phyloP scores from a whole-genome alignment of 2,888 invertebrate genomes.

The Idaea biselata region DNA sequence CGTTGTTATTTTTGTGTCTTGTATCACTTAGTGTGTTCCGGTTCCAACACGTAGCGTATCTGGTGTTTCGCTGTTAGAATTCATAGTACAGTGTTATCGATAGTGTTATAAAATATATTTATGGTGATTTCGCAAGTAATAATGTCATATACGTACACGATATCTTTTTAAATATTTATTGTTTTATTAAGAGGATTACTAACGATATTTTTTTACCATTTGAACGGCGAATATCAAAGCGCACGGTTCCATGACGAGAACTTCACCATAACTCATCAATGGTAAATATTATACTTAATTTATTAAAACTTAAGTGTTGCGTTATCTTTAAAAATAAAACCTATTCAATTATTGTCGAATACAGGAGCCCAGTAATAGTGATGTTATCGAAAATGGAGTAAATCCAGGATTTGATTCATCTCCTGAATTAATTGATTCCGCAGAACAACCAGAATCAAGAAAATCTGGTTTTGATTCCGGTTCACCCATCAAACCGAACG shows the following conservation, averaged over 20 bases:
- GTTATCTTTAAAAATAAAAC: too few species aligned
- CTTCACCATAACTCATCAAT: not conserved
- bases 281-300: not conserved
- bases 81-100: not conserved
- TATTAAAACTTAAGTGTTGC: not conserved
- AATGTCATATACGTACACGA: not conserved
- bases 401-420: slow-evolving; percentile 2
- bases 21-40: not conserved
- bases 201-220: slow-evolving; percentile 43
- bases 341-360: not conserved
- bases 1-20: not conserved
- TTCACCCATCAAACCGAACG: not conserved
- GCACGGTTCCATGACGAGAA: not conserved
- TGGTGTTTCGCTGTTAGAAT: not conserved
- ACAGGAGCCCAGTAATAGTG: not conserved
- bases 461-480: not conserved
- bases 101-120: not conserved
- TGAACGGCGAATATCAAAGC: not conserved
- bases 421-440: not conserved
- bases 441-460: not conserved
- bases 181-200: slow-evolving; percentile 19
- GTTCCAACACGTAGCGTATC: not conserved
- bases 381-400: not conserved
- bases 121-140: not conserved
- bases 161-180: not conserved